Conservation (phyloP, 2,797 vertebrate genomes). For the Rhynchotus rufescens region DNA sequence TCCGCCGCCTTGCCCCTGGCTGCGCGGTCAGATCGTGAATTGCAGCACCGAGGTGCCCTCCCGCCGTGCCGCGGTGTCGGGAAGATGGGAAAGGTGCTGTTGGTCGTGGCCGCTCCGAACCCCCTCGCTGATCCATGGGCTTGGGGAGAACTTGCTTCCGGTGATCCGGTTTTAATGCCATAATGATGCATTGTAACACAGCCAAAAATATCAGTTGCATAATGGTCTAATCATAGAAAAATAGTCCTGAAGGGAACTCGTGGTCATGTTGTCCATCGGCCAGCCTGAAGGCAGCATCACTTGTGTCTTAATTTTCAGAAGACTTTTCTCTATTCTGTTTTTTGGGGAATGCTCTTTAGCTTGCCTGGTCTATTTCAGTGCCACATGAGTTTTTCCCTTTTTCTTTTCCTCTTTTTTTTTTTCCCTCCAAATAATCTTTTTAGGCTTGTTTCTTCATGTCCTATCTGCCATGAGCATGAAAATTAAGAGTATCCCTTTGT, state of each 20-base stretch:
- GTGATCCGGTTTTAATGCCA: neutral
- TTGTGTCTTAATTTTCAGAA: neutral
- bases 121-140: neutral
- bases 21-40: neutral
- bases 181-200: neutral
- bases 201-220: neutral
- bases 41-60: neutral
- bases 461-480: neutral
- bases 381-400: neutral
- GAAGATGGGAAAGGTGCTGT: neutral
- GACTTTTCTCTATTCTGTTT: neutral
- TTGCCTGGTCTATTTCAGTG: neutral
- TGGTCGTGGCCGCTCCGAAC: neutral
- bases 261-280: neutral
- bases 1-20: accelerated
- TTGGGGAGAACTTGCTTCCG: neutral
- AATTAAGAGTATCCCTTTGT: neutral
- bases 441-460: conserved; percentile 21
- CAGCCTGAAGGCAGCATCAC: neutral
- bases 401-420: neutral
- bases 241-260: neutral
- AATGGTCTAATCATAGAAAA: neutral
- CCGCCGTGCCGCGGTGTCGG: accelerated
- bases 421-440: neutral
- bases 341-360: neutral